Percentiles rank a stretch among this genome's conserved stretches.
These are phyloP conservation scores for Polypterus senegalus DNA, from an alignment of 2,113 vertebrate species.

Conservation along the genomic window DNA sequence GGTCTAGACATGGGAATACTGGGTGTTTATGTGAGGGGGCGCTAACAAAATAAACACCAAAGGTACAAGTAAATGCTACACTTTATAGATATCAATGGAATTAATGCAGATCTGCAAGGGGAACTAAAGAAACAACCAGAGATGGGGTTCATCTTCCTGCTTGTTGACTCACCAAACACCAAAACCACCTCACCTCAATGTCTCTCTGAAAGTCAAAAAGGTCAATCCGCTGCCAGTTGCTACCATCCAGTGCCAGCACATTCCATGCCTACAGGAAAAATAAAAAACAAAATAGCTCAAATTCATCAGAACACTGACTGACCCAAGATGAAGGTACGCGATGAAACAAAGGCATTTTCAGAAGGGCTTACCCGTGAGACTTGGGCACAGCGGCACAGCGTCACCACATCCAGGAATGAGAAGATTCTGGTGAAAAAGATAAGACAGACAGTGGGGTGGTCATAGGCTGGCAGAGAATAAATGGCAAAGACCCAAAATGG, in stretches of 20 bases:
- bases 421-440: constrained; percentile 74
- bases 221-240: constrained; percentile 97
- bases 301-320: not conserved
- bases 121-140: no score
- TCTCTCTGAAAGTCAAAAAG: constrained; percentile 98
- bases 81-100: no score
- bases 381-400: constrained; percentile 95
- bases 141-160: no score
- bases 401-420: constrained; percentile 97
- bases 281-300: not conserved
- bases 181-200: constrained; percentile 67
- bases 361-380: constrained; percentile 85
- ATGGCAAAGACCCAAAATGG: no score
- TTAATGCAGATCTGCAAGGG: no score
- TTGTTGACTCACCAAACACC: no score
- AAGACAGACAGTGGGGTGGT: constrained; percentile 16
- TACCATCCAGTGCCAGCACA: constrained; percentile 91
- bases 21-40: no score
- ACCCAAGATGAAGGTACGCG: not conserved
- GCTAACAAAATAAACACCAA: no score
- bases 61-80: no score
- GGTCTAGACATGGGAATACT: no score
- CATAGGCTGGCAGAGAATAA: no score
- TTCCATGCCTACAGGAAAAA: constrained; percentile 81
- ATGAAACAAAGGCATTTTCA: constrained; percentile 1